Evolutionary conservation across 2,888 invertebrate species (phyloP).

Genomic region (Toxonevra muliebris): DNA sequence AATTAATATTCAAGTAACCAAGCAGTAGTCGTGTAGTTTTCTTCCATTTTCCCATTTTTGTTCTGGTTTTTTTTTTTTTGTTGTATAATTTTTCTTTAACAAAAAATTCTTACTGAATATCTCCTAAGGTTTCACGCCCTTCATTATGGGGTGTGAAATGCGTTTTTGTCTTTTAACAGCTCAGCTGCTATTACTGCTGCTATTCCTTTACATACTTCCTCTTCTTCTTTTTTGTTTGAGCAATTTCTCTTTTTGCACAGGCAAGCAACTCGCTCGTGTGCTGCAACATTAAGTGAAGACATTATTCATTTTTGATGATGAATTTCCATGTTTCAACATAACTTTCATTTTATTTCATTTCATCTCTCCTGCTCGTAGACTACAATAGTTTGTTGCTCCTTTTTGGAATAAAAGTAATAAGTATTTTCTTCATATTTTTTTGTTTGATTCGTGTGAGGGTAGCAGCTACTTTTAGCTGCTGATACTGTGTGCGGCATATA

Average conservation of each 20-base stretch:
- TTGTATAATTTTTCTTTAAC: too few relatives aligned
- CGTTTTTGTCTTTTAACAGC: slow-evolving; percentile 1
- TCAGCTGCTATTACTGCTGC: neutral
- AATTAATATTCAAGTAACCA: too few relatives aligned
- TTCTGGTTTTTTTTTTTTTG: too few relatives aligned
- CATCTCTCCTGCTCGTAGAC: neutral
- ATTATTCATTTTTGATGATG: slow-evolving; percentile 64
- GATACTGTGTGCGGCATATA: slow-evolving; percentile 52
- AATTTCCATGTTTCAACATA: slow-evolving; percentile 52
- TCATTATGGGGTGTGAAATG: slow-evolving; percentile 23
- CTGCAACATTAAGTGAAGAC: slow-evolving; percentile 60
- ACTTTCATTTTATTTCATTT: neutral
- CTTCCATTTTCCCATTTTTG: too few relatives aligned
- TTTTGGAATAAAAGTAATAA: slow-evolving; percentile 18
- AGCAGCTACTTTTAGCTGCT: slow-evolving; percentile 55
- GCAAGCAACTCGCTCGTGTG: slow-evolving; percentile 18
- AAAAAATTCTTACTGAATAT: too few relatives aligned
- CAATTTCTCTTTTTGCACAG: too few relatives aligned
- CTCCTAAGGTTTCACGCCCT: slow-evolving; percentile 19
- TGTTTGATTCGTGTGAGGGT: too few relatives aligned
- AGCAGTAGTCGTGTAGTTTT: too few relatives aligned
- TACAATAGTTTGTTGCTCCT: neutral
- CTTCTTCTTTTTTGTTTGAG: neutral
- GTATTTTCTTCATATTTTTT: too few relatives aligned
- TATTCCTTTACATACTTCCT: neutral